Conservation (phyloP, 2,113 vertebrate species). For the Pseudorasbora parva region DNA sequence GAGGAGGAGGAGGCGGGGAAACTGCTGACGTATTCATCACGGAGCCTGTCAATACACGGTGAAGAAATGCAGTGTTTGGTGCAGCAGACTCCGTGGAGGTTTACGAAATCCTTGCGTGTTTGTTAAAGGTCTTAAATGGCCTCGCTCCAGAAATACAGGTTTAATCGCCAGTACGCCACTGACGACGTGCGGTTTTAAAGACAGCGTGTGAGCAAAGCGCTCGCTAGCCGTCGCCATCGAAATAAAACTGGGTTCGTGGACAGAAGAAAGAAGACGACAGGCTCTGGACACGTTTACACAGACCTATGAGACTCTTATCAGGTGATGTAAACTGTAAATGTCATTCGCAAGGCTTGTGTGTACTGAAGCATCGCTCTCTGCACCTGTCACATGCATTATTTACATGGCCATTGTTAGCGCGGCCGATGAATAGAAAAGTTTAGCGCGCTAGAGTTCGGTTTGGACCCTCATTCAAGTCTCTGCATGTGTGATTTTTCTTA, state of each 20-base stretch:
- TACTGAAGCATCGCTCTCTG: background rate
- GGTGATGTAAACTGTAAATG: constrained; percentile 62
- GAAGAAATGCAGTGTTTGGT: constrained; percentile 38
- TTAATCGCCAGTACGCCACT: background rate
- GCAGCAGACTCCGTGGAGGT: background rate
- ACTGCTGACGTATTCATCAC: constrained; percentile 67
- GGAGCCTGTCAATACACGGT: constrained; percentile 73
- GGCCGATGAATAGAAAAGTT: constrained; percentile 18
- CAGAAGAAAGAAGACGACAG: constrained; percentile 71
- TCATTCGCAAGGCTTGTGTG: background rate
- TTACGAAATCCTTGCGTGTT: background rate
- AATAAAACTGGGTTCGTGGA: constrained; percentile 71
- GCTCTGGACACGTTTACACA: constrained; percentile 60
- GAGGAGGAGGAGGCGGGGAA: constrained; percentile 29
- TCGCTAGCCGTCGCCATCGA: constrained; percentile 62
- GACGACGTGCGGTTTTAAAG: constrained; percentile 44
- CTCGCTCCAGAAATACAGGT: background rate
- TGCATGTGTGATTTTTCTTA: background rate
- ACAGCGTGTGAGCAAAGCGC: constrained; percentile 48
- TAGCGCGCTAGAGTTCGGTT: background rate
- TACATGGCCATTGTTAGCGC: background rate
- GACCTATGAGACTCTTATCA: constrained; percentile 73
- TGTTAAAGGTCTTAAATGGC: constrained; percentile 34
- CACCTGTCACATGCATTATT: constrained; percentile 30
- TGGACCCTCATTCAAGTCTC: background rate